phyloP scores from a whole-genome alignment of 1,140 invertebrate species.

The Drosophila bifasciata region DNA sequence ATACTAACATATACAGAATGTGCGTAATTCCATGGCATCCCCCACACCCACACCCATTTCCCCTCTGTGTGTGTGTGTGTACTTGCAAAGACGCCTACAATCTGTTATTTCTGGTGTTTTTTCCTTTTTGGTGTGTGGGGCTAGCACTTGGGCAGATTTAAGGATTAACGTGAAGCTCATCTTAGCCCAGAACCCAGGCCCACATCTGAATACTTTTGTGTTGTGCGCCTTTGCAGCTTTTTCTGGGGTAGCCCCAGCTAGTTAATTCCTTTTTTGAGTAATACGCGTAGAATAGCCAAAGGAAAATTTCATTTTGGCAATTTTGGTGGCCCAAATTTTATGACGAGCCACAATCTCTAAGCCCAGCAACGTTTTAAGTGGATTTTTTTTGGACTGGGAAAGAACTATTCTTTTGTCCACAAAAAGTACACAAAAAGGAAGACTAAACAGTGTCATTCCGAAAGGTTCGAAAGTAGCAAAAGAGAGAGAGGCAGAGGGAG shows the following conservation, averaged over 20 bases:
- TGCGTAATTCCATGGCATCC: slow-evolving; percentile 33
- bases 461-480: too few species aligned
- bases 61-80: slow-evolving; percentile 33
- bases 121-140: slow-evolving; percentile 18
- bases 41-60: background rate
- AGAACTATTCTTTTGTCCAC: too few species aligned
- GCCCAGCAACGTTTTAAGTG: slow-evolving; percentile 36
- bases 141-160: slow-evolving; percentile 79
- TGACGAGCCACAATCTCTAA: slow-evolving; percentile 19
- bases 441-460: too few species aligned
- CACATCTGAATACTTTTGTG: slow-evolving; percentile 58
- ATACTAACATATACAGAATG: slow-evolving; percentile 40
- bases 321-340: slow-evolving; percentile 62
- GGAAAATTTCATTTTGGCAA: slow-evolving; percentile 79
- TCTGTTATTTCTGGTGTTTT: slow-evolving; percentile 56
- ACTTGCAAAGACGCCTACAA: slow-evolving; percentile 47
- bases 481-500: too few species aligned
- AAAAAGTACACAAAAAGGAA: too few species aligned
- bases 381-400: background rate
- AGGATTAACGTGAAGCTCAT: slow-evolving; percentile 73
- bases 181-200: slow-evolving; percentile 7
- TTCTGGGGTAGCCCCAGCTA: slow-evolving; percentile 32
- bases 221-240: slow-evolving; percentile 38
- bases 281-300: slow-evolving; percentile 66
- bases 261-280: slow-evolving; percentile 83